Conservation (phyloP, 2,797 vertebrate species). For the Urocyon cinereoargenteus region DNA sequence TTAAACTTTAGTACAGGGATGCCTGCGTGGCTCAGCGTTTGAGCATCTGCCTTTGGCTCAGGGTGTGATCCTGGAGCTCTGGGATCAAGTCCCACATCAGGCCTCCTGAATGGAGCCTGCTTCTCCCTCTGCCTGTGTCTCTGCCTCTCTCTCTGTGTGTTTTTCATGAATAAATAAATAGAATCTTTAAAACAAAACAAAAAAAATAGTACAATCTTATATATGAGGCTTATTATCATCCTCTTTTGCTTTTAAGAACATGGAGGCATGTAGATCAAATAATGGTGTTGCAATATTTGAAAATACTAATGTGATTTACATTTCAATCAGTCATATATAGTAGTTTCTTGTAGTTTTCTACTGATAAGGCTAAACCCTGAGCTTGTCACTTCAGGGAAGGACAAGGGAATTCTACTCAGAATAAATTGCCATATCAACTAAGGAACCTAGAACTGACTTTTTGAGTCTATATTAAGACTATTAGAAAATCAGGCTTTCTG, state of each 20-base stretch:
- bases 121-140: no score
- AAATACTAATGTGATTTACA: not conserved
- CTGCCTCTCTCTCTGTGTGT: no score
- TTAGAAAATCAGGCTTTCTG: not conserved
- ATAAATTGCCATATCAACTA: not conserved
- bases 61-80: no score
- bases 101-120: no score
- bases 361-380: not conserved
- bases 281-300: not conserved
- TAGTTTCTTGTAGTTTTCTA: not conserved
- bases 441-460: not conserved
- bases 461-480: not conserved
- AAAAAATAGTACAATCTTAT: not conserved
- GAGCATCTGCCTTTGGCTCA: no score
- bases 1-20: not conserved
- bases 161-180: no score
- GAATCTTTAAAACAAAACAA: no score
- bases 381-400: not conserved
- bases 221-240: not conserved
- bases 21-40: no score
- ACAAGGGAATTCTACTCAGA: not conserved
- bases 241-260: not conserved
- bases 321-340: not conserved
- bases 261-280: not conserved
- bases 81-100: no score